Conservation (phyloP, 1,140 invertebrate genomes). For the Zaprionus gabonicus region DNA sequence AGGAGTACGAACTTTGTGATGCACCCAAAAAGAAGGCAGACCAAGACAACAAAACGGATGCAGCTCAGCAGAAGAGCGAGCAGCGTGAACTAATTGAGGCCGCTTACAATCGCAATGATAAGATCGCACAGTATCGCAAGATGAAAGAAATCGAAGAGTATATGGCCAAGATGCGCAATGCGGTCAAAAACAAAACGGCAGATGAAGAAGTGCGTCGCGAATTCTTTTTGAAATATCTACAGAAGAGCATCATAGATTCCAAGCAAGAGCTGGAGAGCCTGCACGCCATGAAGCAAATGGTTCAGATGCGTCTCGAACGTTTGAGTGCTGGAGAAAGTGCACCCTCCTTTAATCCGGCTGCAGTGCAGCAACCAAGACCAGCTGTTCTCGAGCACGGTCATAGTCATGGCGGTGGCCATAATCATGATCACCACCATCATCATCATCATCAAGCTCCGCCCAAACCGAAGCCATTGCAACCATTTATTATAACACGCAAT, state of each 20-base stretch:
- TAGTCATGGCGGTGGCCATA: slow-evolving; percentile 33
- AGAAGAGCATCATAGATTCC: slow-evolving; percentile 90
- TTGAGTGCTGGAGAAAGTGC: slow-evolving; percentile 32
- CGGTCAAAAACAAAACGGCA: slow-evolving; percentile 87
- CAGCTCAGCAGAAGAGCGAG: slow-evolving; percentile 57
- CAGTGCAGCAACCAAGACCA: not conserved
- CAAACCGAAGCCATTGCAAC: slow-evolving; percentile 88
- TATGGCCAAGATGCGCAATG: slow-evolving; percentile 88
- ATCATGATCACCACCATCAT: slow-evolving; percentile 41
- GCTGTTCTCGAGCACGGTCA: slow-evolving; percentile 36
- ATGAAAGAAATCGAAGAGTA: slow-evolving; percentile 91
- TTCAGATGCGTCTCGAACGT: slow-evolving; percentile 87
- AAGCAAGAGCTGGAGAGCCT: slow-evolving; percentile 92
- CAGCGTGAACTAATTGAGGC: slow-evolving; percentile 80
- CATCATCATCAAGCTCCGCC: slow-evolving; percentile 47
- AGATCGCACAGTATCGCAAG: slow-evolving; percentile 92
- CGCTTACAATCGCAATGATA: slow-evolving; percentile 87
- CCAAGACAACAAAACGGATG: slow-evolving; percentile 33
- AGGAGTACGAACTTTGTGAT: slow-evolving; percentile 91
- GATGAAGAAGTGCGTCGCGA: slow-evolving; percentile 93
- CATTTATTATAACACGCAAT: slow-evolving; percentile 97
- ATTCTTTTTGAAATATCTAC: slow-evolving; percentile 92
- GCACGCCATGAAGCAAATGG: slow-evolving; percentile 89
- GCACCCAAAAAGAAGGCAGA: slow-evolving; percentile 36
- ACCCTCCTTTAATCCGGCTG: not conserved